phyloP scores from a whole-genome alignment of 2,113 vertebrate species.

The Todiramphus chloris region DNA sequence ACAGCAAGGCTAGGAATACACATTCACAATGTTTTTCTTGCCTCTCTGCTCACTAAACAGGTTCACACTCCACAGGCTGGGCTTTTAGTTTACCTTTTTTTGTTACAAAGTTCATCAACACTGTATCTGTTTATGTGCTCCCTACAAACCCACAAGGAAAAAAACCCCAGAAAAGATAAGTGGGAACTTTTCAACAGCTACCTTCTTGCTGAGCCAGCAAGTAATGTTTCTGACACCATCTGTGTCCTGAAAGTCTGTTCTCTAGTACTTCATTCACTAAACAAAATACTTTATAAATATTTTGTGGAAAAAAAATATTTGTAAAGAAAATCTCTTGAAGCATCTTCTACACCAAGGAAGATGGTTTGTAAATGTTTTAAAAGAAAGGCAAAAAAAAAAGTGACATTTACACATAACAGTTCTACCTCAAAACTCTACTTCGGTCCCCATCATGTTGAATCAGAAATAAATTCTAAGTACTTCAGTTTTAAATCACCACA shows the following conservation, averaged over 20 bases:
- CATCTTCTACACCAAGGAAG: background rate
- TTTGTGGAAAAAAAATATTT: slow-evolving; percentile 1
- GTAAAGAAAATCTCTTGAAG: background rate
- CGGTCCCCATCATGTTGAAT: background rate
- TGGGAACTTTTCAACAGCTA: slow-evolving; percentile 35
- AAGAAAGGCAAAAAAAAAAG: no score
- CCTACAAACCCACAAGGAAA: background rate
- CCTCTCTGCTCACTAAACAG: slow-evolving; percentile 35
- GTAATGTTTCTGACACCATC: slow-evolving; percentile 51
- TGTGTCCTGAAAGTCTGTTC: slow-evolving; percentile 43
- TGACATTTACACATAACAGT: background rate
- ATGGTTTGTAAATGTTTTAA: background rate
- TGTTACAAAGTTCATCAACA: slow-evolving; percentile 35
- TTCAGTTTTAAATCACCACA: background rate
- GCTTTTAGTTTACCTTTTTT: slow-evolving; percentile 28
- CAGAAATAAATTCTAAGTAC: background rate
- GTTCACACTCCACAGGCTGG: background rate
- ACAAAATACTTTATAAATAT: background rate
- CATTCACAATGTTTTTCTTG: background rate
- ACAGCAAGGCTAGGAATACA: slow-evolving; percentile 13
- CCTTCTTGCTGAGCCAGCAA: slow-evolving; percentile 58
- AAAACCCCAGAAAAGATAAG: slow-evolving; percentile 18
- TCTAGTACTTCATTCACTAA: slow-evolving; percentile 1
- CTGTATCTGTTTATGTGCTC: slow-evolving; percentile 21
- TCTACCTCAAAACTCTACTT: background rate